Base-by-base conservation (phyloP, 2,888 invertebrate species). In the Neria commutata region DNA sequence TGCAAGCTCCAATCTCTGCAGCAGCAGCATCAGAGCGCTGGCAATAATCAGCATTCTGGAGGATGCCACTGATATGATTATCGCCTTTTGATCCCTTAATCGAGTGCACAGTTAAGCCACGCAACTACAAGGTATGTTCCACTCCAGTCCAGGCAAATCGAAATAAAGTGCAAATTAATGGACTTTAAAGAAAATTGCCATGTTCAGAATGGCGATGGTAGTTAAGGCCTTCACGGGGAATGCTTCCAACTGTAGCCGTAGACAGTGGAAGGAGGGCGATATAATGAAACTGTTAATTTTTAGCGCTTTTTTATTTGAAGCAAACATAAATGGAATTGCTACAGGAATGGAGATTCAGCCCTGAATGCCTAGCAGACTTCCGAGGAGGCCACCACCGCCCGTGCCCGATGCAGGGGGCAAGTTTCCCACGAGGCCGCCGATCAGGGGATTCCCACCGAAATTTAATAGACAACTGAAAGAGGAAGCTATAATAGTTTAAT, bases 361-460 rank as follows among this genome's bases (percentile, higher is more conserved):
- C 5, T 17, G 4, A 34, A 3, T 21, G 8, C 24, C 23, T n/a
- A 54, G 17, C 3, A 49, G 11, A n/a, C 58, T 54, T 17, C 61
- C 68, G 4, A 58, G 33, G 1, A 60, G 17, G 10, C 69, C 61
- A n/a, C 67, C 68, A 3, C 61, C 61, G 25, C 50, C 47, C 8
- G 40, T n/a, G 26, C 64, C 67, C 3, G 66, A 64, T n/a, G 72
- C 71, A 37, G 73, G 74, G 10, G 51, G 8, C 25, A 23, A n/a
- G 51, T 71, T 58, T 61, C 59, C 67, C 49, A 74, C 62, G 42
- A 74, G 64, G 63, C 67, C 68, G 51, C 71, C 70, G 60, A 74
- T 63, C 62, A 74, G 61, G 54, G 71, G 74, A 63, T 74, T 74
- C 47, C 75, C 75, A 64, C 74, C 72, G 45, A 75, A 64, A 47